Conservation (phyloP, 2,797 vertebrate genomes). For the Merluccius polli region DNA sequence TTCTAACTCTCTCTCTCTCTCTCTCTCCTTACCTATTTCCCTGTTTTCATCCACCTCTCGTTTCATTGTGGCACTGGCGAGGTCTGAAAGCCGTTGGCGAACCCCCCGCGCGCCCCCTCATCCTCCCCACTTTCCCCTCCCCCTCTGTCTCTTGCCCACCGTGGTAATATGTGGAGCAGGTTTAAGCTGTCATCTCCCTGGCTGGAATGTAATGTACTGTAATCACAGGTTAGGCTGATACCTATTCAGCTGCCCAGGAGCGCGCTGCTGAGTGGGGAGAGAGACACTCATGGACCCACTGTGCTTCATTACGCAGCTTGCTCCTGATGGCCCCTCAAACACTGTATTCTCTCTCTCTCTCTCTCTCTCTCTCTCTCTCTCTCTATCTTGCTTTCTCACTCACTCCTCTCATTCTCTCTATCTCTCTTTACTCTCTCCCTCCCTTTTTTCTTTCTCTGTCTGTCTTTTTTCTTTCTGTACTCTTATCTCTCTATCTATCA, state of each 20-base stretch:
- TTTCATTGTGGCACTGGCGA: slow-evolving; percentile 33
- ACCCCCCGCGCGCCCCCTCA: not conserved
- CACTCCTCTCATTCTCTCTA: too few relatives aligned
- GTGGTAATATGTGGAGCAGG: slow-evolving; percentile 54
- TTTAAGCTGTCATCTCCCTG: slow-evolving; percentile 63
- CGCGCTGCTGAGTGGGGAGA: slow-evolving; percentile 55
- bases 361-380: not conserved
- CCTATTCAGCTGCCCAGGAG: slow-evolving; percentile 66
- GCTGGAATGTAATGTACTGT: slow-evolving; percentile 62
- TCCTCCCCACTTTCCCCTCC: slow-evolving; percentile 7
- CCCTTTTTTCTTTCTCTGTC: not conserved
- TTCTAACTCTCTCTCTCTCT: slow-evolving; percentile 31
- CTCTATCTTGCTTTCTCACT: slow-evolving; percentile 27
- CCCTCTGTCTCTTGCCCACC: slow-evolving; percentile 52
- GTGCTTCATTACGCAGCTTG: slow-evolving; percentile 63
- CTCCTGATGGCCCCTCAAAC: slow-evolving; percentile 55
- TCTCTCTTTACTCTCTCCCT: slow-evolving; percentile 22
- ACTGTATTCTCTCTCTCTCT: slow-evolving; percentile 25
- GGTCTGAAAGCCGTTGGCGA: slow-evolving; percentile 48
- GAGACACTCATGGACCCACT: slow-evolving; percentile 49
- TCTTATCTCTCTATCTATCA: not conserved
- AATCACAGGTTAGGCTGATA: slow-evolving; percentile 76
- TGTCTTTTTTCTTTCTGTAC: not conserved
- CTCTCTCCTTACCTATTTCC: not conserved
- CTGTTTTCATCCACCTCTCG: not conserved